A percentile compares a stretch with the other conserved stretches of the same genome.
phyloP scores from a whole-genome alignment of 2,113 vertebrate species.

The Dipodomys merriami region DNA sequence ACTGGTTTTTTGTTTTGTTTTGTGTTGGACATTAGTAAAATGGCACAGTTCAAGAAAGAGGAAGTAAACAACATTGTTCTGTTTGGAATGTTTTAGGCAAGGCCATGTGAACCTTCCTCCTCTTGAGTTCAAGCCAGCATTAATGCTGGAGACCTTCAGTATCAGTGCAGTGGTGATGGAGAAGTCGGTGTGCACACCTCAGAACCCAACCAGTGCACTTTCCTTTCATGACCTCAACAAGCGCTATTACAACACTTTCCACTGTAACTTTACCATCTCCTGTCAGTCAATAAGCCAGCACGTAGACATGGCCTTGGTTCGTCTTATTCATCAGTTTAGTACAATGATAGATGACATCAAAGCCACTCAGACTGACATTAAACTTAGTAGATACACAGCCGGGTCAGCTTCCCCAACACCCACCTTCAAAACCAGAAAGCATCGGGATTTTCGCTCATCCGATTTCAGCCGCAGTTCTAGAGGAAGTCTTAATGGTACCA shows the following conservation, averaged over 20 bases:
- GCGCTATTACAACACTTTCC: constrained; percentile 96
- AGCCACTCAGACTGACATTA: constrained; percentile 98
- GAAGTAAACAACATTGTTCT: not conserved
- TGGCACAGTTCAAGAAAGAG: not conserved
- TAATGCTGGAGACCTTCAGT: constrained; percentile 98
- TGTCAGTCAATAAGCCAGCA: constrained; percentile 99
- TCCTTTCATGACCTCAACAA: constrained; percentile 97
- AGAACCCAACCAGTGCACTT: constrained; percentile 90
- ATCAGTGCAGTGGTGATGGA: constrained; percentile 97
- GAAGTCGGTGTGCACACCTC: constrained; percentile 92
- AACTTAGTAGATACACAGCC: constrained; percentile 97
- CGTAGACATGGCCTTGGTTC: constrained; percentile 98
- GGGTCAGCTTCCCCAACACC: constrained; percentile 97
- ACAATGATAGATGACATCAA: constrained; percentile 99
- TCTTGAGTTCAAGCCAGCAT: constrained; percentile 96
- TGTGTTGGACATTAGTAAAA: not conserved
- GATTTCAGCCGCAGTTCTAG: constrained; percentile 98
- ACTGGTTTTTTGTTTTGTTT: no score
- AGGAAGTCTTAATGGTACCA: constrained; percentile 94
- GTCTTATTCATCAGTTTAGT: constrained; percentile 99
- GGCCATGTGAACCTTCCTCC: constrained; percentile 94
- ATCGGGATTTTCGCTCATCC: constrained; percentile 94
- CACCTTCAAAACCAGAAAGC: constrained; percentile 96
- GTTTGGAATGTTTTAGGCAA: constrained; percentile 86
- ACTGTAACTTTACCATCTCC: constrained; percentile 97